Base-by-base conservation (phyloP, 2,113 vertebrate genomes). In the Cottus gobio region DNA sequence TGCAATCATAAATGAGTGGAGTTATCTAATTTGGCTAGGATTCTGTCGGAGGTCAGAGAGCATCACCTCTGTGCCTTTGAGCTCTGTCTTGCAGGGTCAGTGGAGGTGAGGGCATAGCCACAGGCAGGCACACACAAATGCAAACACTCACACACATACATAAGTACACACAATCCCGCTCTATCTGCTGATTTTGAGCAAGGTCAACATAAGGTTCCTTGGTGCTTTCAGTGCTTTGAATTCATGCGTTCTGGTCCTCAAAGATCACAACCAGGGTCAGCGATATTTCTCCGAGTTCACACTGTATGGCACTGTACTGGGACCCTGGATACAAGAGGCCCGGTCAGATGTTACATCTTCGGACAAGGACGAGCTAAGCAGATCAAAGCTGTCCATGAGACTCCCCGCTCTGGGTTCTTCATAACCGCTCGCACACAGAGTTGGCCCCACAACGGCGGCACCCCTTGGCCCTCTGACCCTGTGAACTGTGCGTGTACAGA, bases 401-500 rank as follows among this genome's bases (percentile, higher is more conserved):
- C 71, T 22, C 69, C 46, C 18, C 10, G 46, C 48, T 54, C 2
- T 39, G 36, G 13, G 28, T 85, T 86, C 79, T 88, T 87, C 71
- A 81, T 76, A 76, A 60, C 31, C 24, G 58, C 79, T 66, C 77
- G 4, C 80, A 81, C 77, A 85, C 61, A 83, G 60, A 77, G 52
- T 56, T 5, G 1, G 15, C 34, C 78, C 69, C 30, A 26, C 54
- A 68, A 70, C 7, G 10, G 26, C 44, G 9, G 54, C 77, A 69
- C 73, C 81, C 86, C 67, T 66, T 11, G 76, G 74, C 90, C 90
- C 85, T 79, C 70, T 91, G 93, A 93, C 93, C 93, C 82, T 44
- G 73, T 90, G 92, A 93, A 92, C 93, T 92, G 87, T 92, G 91
- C 93, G 79, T 92, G 93, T 93, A 91, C 93, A 85, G 88, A 89